phyloP scores from a whole-genome alignment of 2,113 vertebrate genomes.

The Andinoacara biseriatus region DNA sequence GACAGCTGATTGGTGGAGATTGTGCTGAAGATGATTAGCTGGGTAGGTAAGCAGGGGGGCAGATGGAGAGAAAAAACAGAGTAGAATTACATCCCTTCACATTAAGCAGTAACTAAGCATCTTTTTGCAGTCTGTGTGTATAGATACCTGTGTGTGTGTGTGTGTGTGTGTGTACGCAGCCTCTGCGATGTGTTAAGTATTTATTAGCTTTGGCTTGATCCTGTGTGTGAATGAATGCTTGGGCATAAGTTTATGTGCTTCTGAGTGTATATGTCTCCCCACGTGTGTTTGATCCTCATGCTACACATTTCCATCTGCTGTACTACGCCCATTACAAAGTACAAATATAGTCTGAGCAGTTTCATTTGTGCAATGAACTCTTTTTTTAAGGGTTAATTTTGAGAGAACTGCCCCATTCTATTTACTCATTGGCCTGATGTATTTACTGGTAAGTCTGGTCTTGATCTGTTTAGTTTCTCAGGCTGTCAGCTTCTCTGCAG shows the following conservation, averaged over 20 bases:
- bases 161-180: background rate
- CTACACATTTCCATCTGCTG: slow-evolving; percentile 18
- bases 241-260: background rate
- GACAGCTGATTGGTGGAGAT: slow-evolving; percentile 14
- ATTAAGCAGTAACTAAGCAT: slow-evolving; percentile 40
- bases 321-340: slow-evolving; percentile 20
- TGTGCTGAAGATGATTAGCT: slow-evolving; percentile 31
- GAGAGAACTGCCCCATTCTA: background rate
- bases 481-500: slow-evolving; percentile 25
- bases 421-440: background rate
- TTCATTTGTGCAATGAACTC: background rate
- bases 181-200: slow-evolving; percentile 53
- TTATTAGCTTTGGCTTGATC: slow-evolving; percentile 51
- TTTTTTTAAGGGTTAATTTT: background rate
- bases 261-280: background rate
- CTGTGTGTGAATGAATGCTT: slow-evolving; percentile 12
- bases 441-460: slow-evolving; percentile 9
- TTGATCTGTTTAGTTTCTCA: slow-evolving; percentile 16
- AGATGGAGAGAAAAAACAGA: slow-evolving; percentile 67
- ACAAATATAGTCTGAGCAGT: too few relatives aligned
- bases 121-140: slow-evolving; percentile 25
- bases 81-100: slow-evolving; percentile 56
- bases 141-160: background rate
- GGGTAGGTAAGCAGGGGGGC: slow-evolving; percentile 48
- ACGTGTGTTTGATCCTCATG: background rate